Percentiles rank a stretch among this genome's conserved stretches.
Conservation (phyloP, 2,888 invertebrate genomes). For the Lasioglossum vierecki region DNA sequence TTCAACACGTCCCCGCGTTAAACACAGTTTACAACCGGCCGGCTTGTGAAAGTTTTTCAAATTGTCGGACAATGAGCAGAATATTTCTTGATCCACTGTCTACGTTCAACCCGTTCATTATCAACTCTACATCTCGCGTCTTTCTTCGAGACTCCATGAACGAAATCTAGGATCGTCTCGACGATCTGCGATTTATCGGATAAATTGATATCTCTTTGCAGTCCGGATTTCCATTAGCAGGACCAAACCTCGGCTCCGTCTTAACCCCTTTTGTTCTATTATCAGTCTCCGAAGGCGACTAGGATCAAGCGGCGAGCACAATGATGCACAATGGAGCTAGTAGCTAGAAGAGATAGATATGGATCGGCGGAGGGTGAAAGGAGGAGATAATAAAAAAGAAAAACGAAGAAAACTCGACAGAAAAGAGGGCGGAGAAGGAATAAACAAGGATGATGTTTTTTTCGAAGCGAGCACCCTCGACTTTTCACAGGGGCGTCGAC, state of each 20-base stretch:
- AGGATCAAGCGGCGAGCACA: constrained; percentile 30
- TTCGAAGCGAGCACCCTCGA: constrained; percentile 13
- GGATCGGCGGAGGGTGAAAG: constrained; percentile 19
- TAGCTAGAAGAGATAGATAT: constrained; percentile 32
- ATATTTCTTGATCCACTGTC: not conserved
- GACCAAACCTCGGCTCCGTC: constrained; percentile 18
- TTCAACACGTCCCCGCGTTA: not conserved
- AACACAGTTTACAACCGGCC: not conserved
- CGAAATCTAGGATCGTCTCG: constrained; percentile 22
- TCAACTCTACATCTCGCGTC: not conserved
- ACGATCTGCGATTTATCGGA: constrained; percentile 38
- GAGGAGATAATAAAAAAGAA: not conserved
- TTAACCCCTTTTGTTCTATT: constrained; percentile 10
- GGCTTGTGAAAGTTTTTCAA: not conserved
- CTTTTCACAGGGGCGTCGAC: constrained; percentile 37
- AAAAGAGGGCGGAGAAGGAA: constrained; percentile 8
- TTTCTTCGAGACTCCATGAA: not conserved
- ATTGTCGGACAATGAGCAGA: not conserved
- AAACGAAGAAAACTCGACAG: constrained; percentile 5
- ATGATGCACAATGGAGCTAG: constrained; percentile 31
- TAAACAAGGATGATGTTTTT: constrained; percentile 44
- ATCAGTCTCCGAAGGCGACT: constrained; percentile 14
- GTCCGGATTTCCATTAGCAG: constrained; percentile 62
- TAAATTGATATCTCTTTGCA: constrained; percentile 57
- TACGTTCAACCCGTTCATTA: not conserved